phyloP scores from a whole-genome alignment of 2,113 vertebrate species.

The Podilymbus podiceps region DNA sequence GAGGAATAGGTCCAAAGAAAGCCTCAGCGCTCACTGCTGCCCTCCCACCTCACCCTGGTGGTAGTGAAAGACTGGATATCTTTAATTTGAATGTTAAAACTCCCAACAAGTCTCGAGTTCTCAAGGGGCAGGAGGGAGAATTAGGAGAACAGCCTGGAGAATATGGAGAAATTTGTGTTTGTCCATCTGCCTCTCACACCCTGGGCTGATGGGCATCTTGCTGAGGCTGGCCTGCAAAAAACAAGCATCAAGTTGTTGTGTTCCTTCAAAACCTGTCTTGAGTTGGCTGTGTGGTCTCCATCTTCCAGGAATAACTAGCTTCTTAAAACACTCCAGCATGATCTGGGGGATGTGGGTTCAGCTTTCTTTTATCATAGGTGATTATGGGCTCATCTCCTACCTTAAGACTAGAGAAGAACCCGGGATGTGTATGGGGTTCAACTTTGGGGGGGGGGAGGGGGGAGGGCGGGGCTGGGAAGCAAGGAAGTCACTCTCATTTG shows the following conservation, averaged over 20 bases:
- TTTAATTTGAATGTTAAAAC: neutral
- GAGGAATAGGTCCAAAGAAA: neutral
- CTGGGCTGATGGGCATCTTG: neutral
- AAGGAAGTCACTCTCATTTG: neutral
- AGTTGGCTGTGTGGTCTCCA: neutral
- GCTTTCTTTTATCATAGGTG: neutral
- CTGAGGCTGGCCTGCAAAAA: neutral
- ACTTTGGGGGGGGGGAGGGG: fast-evolving
- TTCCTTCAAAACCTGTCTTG: neutral
- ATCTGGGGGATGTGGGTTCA: neutral
- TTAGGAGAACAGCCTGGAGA: neutral
- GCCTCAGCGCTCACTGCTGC: neutral
- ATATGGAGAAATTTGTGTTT: neutral
- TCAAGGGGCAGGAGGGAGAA: neutral
- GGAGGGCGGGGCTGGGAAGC: neutral
- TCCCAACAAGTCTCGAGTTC: neutral
- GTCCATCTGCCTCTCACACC: neutral
- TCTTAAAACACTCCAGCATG: neutral
- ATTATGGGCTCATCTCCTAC: neutral
- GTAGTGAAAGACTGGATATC: neutral
- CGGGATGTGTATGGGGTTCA: neutral
- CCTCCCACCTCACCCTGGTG: neutral
- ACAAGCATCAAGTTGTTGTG: neutral
- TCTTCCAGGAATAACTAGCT: neutral
- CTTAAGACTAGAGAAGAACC: neutral